Evolutionary conservation across 2,113 vertebrate genomes (phyloP), one percentile per base, ranked within the genome.

Genomic region (Brachionichthys hirsutus): DNA sequence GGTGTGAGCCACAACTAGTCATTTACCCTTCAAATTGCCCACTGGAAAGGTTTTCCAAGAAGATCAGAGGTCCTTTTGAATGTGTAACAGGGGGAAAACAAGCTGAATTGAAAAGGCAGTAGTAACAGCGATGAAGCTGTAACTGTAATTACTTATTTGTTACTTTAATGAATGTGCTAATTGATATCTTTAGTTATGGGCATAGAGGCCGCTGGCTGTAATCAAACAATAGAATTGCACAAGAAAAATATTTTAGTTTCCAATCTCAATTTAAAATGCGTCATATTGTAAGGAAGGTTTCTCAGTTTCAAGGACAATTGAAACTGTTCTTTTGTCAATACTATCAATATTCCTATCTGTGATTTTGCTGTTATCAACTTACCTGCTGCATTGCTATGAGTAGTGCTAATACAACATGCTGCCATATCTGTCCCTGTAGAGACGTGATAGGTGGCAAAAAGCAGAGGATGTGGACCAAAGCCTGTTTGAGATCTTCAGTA

Each of bases 401-500:
- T 47, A 48, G 47, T 46, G 19, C 40, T 7, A 34, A 57, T 36
- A 46, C 60, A 43, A 60, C 43, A 34, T 44, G 50, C 18, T 48
- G 49, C 50, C 42, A 34, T 75, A 76, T 75, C 66, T 74, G 45
- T 74, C 54, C 47, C 56, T 50, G 34, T 47, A 16, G 68, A 54
- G 58, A 57, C 38, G 15, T 12, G 63, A 70, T 63, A 69, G 44
- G 71, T 19, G 45, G 43, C 56, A 48, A 58, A 54, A 12, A 30
- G 59, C 46, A 65, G 24, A 30, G 2, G 24, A 30, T 30, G 24
- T 30, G 24, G 24, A 4, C 24, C 24, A 30, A 30, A 30, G 24
- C 24, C 24, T 16, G 50, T 82, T 74, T 79, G 74, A 80, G 69
- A 80, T 57, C 57, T 75, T 15, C 16, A 47, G 67, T 67, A 70